phyloP scores from a whole-genome alignment of 2,888 invertebrate genomes.

The Diarsia mendica region DNA sequence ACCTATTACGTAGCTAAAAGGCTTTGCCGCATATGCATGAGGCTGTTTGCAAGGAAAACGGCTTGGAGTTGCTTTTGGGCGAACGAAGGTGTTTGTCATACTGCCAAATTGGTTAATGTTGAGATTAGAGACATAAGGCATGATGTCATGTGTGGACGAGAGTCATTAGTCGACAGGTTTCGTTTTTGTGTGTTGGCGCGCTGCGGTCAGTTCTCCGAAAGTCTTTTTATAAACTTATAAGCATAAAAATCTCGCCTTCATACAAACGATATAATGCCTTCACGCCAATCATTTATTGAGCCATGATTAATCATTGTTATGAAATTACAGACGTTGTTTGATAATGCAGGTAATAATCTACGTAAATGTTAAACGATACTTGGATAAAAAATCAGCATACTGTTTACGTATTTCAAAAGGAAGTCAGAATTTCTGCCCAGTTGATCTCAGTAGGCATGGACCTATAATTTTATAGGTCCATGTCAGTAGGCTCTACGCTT shows the following conservation, averaged over 20 bases:
- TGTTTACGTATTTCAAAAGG: background rate
- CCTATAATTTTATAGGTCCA: too few species aligned
- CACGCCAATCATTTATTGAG: slow-evolving; percentile 37
- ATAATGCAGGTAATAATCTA: background rate
- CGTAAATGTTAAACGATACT: background rate
- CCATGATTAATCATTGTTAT: slow-evolving; percentile 38
- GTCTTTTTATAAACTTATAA: slow-evolving; percentile 44
- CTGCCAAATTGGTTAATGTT: slow-evolving; percentile 66
- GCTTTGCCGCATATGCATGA: slow-evolving; percentile 81
- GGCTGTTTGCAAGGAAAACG: slow-evolving; percentile 87
- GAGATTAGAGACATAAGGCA: slow-evolving; percentile 52
- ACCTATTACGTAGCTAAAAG: slow-evolving; percentile 78
- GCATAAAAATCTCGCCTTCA: slow-evolving; percentile 40
- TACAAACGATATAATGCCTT: slow-evolving; percentile 21
- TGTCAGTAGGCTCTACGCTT: background rate
- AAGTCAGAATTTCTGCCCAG: background rate
- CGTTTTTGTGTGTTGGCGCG: slow-evolving; percentile 59
- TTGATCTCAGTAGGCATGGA: background rate
- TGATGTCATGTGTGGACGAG: slow-evolving; percentile 64
- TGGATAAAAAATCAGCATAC: too few species aligned
- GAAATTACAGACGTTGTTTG: slow-evolving; percentile 20
- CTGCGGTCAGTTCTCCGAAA: slow-evolving; percentile 49
- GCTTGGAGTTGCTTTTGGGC: slow-evolving; percentile 74
- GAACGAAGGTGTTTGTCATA: slow-evolving; percentile 73
- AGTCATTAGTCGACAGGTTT: slow-evolving; percentile 54